Percentiles rank a stretch among this genome's conserved stretches.
These are phyloP conservation scores for Eleutherodactylus coqui DNA, from an alignment of 2,797 vertebrate species.

Conservation along the genomic window DNA sequence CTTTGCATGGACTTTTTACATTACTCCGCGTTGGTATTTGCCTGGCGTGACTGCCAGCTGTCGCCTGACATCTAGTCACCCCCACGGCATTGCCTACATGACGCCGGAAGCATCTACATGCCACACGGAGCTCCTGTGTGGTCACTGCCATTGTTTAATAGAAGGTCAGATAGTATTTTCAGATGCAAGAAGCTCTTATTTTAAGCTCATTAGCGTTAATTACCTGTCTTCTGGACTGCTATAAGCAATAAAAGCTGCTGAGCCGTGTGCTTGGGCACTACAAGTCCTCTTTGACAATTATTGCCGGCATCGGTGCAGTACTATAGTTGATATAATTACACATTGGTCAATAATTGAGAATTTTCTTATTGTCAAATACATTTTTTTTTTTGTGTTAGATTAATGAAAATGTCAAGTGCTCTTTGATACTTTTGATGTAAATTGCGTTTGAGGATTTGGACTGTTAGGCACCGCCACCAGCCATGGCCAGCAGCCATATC, in stretches of 20 bases:
- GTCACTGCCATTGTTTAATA: constrained; percentile 28
- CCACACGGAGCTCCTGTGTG: constrained; percentile 27
- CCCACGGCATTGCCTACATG: background rate
- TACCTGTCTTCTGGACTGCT: constrained; percentile 40
- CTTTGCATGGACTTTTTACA: background rate
- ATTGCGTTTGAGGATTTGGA: no score
- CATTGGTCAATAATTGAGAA: no score
- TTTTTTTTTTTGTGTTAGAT: no score
- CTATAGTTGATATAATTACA: background rate
- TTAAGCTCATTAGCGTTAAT: constrained; percentile 60
- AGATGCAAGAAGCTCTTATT: constrained; percentile 47
- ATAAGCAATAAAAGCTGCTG: background rate
- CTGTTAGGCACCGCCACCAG: no score
- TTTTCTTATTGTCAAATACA: no score
- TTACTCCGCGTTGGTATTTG: background rate
- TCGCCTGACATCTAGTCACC: background rate
- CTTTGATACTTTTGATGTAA: no score
- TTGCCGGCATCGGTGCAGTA: background rate
- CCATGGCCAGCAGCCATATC: no score
- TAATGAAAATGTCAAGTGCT: no score
- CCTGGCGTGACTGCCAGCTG: background rate
- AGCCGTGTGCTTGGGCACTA: background rate
- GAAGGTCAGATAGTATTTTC: constrained; percentile 60
- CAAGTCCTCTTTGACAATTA: background rate
- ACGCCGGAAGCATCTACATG: constrained; percentile 17